Base-by-base conservation (phyloP, 2,113 vertebrate genomes). In the Silurus asotus region DNA sequence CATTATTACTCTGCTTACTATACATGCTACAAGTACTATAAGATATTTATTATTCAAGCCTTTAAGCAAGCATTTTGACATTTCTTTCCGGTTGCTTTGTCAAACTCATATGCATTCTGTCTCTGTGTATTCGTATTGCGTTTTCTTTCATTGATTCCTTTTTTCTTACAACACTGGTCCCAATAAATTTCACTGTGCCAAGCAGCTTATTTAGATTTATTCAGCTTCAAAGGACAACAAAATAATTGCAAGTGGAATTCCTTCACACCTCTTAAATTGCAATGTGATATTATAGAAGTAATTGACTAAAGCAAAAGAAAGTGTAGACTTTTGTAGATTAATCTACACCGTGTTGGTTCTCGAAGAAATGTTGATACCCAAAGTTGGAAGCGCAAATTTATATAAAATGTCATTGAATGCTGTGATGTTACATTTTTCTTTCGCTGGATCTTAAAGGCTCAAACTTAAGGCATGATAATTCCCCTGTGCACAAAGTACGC, bases 171-270 rank as follows among this genome's bases (percentile, higher is more conserved):
- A 4, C 14, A 37, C 15, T 37, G n/a, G 17, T 37, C 14, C 8
- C 15, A 17, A 17, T 2, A 8, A 25, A 78, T 17, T 58, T 78
- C 25, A 58, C 55, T 19, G 8, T 8, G 15, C 53, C 25, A 58
- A 58, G 75, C 25, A 58, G 53, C 37, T 78, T 58, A 77, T 77
- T 77, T 55, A 77, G 74, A 25, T 25, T 55, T n/a, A 76, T 53
- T 53, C 55, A 55, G 10, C 49, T 76, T 53, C 55, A 76, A 76
- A 53, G 1, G 51, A 7, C 74, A 15, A 25, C 49, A 25, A 56
- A n/a, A 55, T 55, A 56, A 28, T 56, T 58, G 8, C n/a, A 11
- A 15, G 20, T 55, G 11, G 15, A 78, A 28, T 77, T 77, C 0
- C 6, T 77, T 56, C 14, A 51, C 48, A 51, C 49, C 11, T 25